A percentile compares a stretch with the other conserved stretches of the same genome.
phyloP scores from a whole-genome alignment of 2,888 invertebrate genomes.

The Aleiodes testaceus region DNA sequence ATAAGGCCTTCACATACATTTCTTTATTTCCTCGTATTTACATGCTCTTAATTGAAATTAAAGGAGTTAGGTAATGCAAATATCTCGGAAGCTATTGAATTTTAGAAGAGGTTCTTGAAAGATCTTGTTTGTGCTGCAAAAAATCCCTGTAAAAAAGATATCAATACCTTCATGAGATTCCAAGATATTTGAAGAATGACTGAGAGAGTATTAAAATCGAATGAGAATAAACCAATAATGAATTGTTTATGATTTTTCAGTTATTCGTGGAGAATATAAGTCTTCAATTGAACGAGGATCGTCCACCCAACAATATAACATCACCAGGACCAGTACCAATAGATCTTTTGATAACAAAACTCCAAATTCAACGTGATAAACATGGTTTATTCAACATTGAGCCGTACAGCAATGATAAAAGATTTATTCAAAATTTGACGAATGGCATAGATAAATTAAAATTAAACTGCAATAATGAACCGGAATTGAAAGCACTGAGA shows the following conservation, averaged over 20 bases:
- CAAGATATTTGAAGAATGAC: not conserved
- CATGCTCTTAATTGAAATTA: no score
- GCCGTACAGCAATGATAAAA: conserved; percentile 68
- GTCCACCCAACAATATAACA: conserved; percentile 85
- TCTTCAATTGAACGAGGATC: conserved; percentile 87
- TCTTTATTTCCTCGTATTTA: no score
- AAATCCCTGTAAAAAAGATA: no score
- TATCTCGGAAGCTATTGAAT: no score
- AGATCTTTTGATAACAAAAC: conserved; percentile 81
- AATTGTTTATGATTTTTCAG: conserved; percentile 72
- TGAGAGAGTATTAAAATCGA: not conserved
- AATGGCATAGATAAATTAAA: conserved; percentile 53
- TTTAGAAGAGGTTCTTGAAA: no score
- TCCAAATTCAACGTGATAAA: conserved; percentile 82
- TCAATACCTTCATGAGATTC: no score
- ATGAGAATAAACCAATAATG: conserved; percentile 28
- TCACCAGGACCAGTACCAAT: conserved; percentile 88
- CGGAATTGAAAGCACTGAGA: conserved; percentile 73
- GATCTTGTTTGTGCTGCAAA: no score
- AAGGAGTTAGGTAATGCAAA: no score
- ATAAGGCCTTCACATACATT: no score
- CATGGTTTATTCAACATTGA: conserved; percentile 84
- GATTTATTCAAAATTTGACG: conserved; percentile 53
- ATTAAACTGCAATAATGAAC: conserved; percentile 69
- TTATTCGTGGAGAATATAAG: conserved; percentile 83